Base-by-base conservation (phyloP, 2,888 invertebrate species). In the Pheosia gnoma region DNA sequence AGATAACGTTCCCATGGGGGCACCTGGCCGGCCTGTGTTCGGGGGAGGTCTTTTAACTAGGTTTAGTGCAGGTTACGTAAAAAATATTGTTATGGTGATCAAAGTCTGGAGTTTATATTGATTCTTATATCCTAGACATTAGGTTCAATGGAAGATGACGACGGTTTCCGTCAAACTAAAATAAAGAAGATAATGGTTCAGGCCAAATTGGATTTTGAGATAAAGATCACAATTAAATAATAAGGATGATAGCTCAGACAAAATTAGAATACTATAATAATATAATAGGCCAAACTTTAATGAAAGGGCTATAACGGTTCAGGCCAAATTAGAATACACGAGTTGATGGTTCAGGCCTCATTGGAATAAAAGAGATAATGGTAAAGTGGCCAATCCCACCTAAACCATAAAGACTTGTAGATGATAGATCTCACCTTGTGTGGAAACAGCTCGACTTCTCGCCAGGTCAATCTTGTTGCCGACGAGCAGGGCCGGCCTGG, bases 401-500 rank as follows among this genome's bases (percentile, higher is more conserved):
- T 3, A 47, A 4, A 47, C 6, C 8, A 41, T 45, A 45, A 45
- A 45, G 45, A 10, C 25, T 25, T 25, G 25, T 25, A 45, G 11
- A 41, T 9, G 11, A 10, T 10, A 45, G 10, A n/a, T 47, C 5
- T 68, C 52, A 98, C 98, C 98, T 95, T 98, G 98, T 39, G 96
- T 96, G 7, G 97, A 97, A 57, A 99, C 97, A 39, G 97, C 96
- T 83, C 98, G 95, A 84, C 98, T 97, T 75, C 98, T 95, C 45
- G 98, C 98, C 82, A 99, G 94, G 91, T 99, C 98, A 71, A 98
- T 97, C 94, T 99, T 99, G 91, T 98, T 99, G 59, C 96, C 98
- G 36, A 98, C 98, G 60, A 99, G 93, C 67, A 99, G 96, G 53
- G 97, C 96, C 0, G 98, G 97, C 74, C 97, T 94, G 41, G 96